Evolutionary conservation across 2,888 invertebrate genomes (phyloP), one percentile per base, ranked within the genome.

Genomic region (Teinopalpus imperialis): DNA sequence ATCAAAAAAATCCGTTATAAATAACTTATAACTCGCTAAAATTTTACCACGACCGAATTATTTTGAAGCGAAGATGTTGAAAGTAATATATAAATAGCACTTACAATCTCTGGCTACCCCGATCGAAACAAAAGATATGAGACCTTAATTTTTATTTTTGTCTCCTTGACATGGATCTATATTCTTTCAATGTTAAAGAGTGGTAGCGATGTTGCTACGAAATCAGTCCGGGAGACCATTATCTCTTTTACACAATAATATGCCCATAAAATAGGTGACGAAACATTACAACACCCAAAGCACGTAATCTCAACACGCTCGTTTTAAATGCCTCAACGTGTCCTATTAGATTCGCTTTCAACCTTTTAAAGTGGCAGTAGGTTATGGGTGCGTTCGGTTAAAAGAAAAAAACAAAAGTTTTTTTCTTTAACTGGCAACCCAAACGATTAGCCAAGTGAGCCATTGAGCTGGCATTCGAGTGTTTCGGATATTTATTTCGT

Each of bases 401-500:
- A 73, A 74, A 72, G 70, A 64, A 36, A 70, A 70, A 73, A 74
- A 72, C 70, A 64, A 39, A 59, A 63, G 69, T 64, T 68, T 68
- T 66, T 66, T 73, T 74, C 72, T 67, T 21, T 56, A 65, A 71
- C 69, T 66, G 63, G 67, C 65, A 68, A 64, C 72, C 65, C 66
- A 62, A 61, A 61, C 81, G 81, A 86, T 87, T 86, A 83, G 81
- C 86, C 83, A 85, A 86, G 83, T 87, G 85, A 86, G 81, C 82
- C 85, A 87, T 83, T 74, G 77, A 65, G 63, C 66, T 72, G 81
- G 86, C 53, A 87, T 85, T 85, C 81, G 82, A 86, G 83, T 83
- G 83, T 71, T 77, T 72, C 52, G 68, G 66, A 81, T 81, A 82
- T 83, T 81, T 83, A 82, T 80, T 74, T 60, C 78, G 87, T 87